Conservation (phyloP, 2,113 vertebrate genomes). For the Oryzias curvinotus region DNA sequence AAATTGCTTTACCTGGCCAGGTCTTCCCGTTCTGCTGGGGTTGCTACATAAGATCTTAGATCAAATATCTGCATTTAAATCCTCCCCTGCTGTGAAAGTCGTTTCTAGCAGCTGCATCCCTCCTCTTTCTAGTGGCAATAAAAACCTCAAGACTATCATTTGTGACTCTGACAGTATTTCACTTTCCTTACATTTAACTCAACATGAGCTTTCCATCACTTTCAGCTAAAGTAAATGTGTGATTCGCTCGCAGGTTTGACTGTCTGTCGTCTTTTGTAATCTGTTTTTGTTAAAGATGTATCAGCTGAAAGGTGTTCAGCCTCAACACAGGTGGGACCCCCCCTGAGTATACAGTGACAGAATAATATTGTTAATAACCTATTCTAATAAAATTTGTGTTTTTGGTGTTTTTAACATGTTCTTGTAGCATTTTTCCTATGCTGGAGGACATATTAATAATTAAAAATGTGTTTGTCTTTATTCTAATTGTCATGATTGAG, state of each 20-base stretch:
- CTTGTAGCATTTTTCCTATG: too few species aligned
- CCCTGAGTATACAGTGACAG: too few species aligned
- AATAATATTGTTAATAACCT: too few species aligned
- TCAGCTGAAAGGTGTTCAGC: slow-evolving; percentile 25
- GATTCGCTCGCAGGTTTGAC: slow-evolving; percentile 25
- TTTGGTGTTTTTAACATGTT: too few species aligned
- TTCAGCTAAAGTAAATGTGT: slow-evolving; percentile 19
- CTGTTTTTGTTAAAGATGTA: slow-evolving; percentile 19
- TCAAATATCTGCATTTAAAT: slow-evolving; percentile 12
- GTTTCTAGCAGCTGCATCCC: slow-evolving; percentile 11
- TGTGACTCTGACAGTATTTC: slow-evolving; percentile 18
- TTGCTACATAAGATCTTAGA: background rate
- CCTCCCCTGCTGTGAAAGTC: slow-evolving; percentile 15
- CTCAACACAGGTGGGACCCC: too few species aligned
- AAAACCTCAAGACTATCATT: slow-evolving; percentile 10
- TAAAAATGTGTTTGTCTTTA: too few species aligned
- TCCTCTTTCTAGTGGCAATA: slow-evolving; percentile 15
- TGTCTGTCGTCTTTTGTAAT: slow-evolving; percentile 12
- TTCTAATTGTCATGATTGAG: too few species aligned
- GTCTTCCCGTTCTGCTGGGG: background rate
- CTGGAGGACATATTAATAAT: too few species aligned
- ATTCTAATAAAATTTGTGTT: too few species aligned
- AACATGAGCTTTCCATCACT: slow-evolving; percentile 39
- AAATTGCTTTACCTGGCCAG: background rate
- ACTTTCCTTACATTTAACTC: slow-evolving; percentile 20